Conservation (phyloP, 2,797 vertebrate species). For the Ataeniobius toweri region DNA sequence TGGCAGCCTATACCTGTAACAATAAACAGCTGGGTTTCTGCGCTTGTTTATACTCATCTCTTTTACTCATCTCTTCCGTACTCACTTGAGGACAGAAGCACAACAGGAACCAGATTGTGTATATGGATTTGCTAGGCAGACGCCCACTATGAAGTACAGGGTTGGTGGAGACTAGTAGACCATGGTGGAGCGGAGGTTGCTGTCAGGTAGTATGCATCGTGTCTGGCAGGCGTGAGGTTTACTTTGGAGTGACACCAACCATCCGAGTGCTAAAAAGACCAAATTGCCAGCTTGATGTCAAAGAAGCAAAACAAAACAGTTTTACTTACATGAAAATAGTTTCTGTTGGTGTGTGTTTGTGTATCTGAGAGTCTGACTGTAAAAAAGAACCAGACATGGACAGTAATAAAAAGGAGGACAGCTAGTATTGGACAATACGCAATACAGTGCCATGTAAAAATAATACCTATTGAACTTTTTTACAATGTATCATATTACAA, state of each 20-base stretch:
- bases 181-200: slow-evolving; percentile 71
- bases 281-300: slow-evolving; percentile 70
- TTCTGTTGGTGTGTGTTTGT: slow-evolving; percentile 50
- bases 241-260: slow-evolving; percentile 76
- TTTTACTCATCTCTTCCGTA: slow-evolving; percentile 71
- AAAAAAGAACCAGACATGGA: slow-evolving; percentile 49
- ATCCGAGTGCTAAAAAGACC: slow-evolving; percentile 73
- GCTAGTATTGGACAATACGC: background rate
- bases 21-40: slow-evolving; percentile 71
- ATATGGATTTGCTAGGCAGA: slow-evolving; percentile 60
- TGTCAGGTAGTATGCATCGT: slow-evolving; percentile 62
- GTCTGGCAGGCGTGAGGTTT: slow-evolving; percentile 67
- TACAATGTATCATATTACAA: too few relatives aligned
- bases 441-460: background rate
- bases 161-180: slow-evolving; percentile 73
- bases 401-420: slow-evolving; percentile 32
- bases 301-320: slow-evolving; percentile 66
- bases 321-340: slow-evolving; percentile 51
- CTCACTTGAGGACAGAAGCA: slow-evolving; percentile 65
- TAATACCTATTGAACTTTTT: background rate
- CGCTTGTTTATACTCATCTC: slow-evolving; percentile 76
- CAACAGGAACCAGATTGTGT: slow-evolving; percentile 75
- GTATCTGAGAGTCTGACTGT: slow-evolving; percentile 21
- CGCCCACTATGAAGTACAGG: slow-evolving; percentile 52
- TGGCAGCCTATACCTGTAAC: slow-evolving; percentile 70